phyloP scores from a whole-genome alignment of 2,797 vertebrate genomes.

The Myoxocephalus aenaeus region DNA sequence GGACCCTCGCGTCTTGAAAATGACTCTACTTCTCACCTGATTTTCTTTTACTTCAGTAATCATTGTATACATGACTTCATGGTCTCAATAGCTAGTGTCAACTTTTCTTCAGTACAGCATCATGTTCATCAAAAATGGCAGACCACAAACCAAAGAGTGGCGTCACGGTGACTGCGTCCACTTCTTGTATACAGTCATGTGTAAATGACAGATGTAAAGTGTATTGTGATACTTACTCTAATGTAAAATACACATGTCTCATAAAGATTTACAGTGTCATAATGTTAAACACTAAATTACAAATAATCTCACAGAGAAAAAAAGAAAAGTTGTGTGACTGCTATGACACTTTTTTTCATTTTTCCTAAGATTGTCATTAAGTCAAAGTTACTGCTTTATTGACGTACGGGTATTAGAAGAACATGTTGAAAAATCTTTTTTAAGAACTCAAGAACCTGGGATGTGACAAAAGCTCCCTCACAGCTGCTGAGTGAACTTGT shows the following conservation, averaged over 20 bases:
- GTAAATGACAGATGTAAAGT: conserved; percentile 16
- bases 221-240: conserved; percentile 8
- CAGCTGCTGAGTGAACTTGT: too few species aligned
- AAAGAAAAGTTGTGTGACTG: not conserved
- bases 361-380: not conserved
- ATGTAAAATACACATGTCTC: conserved; percentile 10
- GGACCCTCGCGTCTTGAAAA: not conserved
- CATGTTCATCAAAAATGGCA: too few species aligned
- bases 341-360: not conserved
- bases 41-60: not conserved
- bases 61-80: not conserved
- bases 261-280: conserved; percentile 15
- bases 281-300: conserved; percentile 15
- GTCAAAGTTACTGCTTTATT: not conserved
- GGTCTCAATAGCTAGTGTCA: too few species aligned
- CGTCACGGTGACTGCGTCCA: too few species aligned
- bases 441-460: too few species aligned
- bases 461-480: too few species aligned
- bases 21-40: not conserved
- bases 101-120: too few species aligned
- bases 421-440: not conserved
- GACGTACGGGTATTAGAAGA: not conserved
- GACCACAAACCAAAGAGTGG: too few species aligned
- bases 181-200: not conserved
- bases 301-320: not conserved